These are phyloP conservation scores for Dysidea cf. avara DNA, from an alignment of 37 sponge, comb jelly and placozoan genomes.

Conservation along the genomic window DNA sequence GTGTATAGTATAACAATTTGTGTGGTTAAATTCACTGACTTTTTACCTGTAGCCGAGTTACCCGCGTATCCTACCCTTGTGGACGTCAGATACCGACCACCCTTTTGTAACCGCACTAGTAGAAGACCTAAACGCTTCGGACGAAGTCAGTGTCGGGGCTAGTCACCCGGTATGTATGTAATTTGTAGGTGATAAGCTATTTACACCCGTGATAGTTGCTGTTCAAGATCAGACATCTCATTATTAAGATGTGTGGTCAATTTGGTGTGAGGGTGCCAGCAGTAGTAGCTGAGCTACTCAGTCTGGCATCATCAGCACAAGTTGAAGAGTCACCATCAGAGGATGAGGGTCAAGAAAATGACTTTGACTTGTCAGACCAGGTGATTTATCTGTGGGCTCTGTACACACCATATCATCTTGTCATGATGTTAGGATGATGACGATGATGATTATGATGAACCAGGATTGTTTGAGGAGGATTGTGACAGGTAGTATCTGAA, in stretches of 20 bases:
- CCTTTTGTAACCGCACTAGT: constrained; percentile 41
- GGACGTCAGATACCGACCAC: constrained; percentile 59
- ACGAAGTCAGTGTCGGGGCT: constrained; percentile 43
- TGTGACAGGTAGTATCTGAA: constrained; percentile 29
- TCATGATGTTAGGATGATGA: constrained; percentile 18
- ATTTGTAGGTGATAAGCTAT: not conserved
- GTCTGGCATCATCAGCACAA: constrained; percentile 63
- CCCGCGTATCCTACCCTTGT: constrained; percentile 73
- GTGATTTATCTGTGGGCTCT: too few species aligned
- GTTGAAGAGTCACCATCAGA: not conserved
- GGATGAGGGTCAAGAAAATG: too few species aligned
- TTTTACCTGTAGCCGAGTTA: constrained; percentile 56
- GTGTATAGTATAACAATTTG: not conserved
- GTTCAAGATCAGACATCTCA: constrained; percentile 54
- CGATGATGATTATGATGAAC: constrained; percentile 51
- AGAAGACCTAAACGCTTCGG: constrained; percentile 68
- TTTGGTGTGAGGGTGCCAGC: constrained; percentile 45
- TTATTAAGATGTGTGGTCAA: constrained; percentile 35
- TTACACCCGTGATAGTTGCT: constrained; percentile 46
- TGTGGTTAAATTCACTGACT: not conserved
- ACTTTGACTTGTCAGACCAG: constrained; percentile 9
- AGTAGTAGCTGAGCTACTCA: constrained; percentile 70
- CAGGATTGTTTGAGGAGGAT: constrained; percentile 16
- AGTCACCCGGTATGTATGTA: constrained; percentile 58
- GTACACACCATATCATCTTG: not conserved